Evolutionary conservation across 1,140 invertebrate species (phyloP).

Genomic region (Gonioctena quinquepunctata): DNA sequence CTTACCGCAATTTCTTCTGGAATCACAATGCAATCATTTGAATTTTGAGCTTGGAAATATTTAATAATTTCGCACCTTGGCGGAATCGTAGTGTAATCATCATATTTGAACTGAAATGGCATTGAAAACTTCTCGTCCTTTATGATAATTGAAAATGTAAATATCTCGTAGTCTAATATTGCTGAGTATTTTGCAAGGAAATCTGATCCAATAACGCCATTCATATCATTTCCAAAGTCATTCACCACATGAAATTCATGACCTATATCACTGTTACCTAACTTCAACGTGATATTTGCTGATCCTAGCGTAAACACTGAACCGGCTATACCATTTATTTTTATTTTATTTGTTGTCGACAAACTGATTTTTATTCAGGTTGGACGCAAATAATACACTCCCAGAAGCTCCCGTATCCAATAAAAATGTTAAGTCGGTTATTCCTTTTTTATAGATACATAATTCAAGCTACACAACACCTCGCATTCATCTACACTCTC

Average conservation of each 20-base stretch:
- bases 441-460: constrained; percentile 6
- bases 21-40: constrained; percentile 24
- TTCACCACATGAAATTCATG: constrained; percentile 27
- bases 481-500: not conserved
- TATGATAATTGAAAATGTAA: constrained; percentile 12
- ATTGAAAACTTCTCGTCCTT: constrained; percentile 8
- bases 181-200: constrained; percentile 23
- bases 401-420: constrained; percentile 25
- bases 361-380: constrained; percentile 6
- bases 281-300: constrained; percentile 10
- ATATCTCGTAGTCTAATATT: constrained; percentile 25
- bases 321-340: constrained; percentile 20
- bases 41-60: constrained; percentile 19
- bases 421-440: constrained; percentile 20
- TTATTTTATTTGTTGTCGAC: constrained; percentile 14
- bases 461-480: constrained; percentile 17
- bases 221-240: constrained; percentile 17
- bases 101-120: constrained; percentile 16
- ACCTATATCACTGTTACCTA: not conserved
- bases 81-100: constrained; percentile 21
- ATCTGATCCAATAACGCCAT: constrained; percentile 31
- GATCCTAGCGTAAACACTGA: constrained; percentile 3
- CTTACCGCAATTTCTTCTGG: constrained; percentile 25
- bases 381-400: constrained; percentile 16
- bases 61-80: constrained; percentile 28